Evolutionary conservation across 2,888 invertebrate species (phyloP).

Genomic region (Seira sanloemensis): DNA sequence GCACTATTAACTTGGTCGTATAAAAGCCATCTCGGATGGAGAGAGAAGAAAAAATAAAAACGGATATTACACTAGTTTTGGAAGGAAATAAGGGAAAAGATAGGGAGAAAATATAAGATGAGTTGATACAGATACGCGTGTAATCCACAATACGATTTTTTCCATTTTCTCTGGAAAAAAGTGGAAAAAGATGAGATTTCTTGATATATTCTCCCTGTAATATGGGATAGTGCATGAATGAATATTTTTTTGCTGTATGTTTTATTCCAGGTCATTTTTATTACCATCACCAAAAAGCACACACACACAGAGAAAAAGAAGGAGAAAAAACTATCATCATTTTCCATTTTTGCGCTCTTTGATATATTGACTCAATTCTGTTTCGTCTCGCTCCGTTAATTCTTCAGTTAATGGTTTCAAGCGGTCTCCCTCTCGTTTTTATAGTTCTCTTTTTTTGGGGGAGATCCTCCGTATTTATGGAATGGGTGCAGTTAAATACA

Average conservation of each 20-base stretch:
- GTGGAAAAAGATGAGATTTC: constrained; percentile 49
- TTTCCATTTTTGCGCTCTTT: too few species aligned
- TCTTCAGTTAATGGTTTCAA: constrained; percentile 27
- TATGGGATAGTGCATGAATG: too few species aligned
- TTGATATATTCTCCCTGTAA: constrained; percentile 15
- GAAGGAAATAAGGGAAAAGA: neutral
- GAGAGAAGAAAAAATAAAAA: constrained; percentile 32
- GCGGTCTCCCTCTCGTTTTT: neutral
- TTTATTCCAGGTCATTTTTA: constrained; percentile 53
- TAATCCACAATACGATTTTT: constrained; percentile 45
- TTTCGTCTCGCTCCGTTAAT: constrained; percentile 52
- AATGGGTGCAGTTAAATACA: constrained; percentile 7
- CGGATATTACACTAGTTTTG: neutral
- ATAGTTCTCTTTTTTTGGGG: too few species aligned
- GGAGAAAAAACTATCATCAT: too few species aligned
- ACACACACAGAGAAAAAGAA: too few species aligned
- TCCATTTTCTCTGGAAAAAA: constrained; percentile 23
- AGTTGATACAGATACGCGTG: constrained; percentile 31
- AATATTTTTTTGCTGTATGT: neutral
- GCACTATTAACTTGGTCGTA: neutral
- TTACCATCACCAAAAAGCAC: constrained; percentile 14
- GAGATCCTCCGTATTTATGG: too few species aligned
- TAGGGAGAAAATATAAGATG: constrained; percentile 34
- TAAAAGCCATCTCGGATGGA: neutral
- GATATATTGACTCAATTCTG: constrained; percentile 32